Evolutionary conservation across 2,888 invertebrate genomes (phyloP).

Genomic region (Allolobophora icterica): DNA sequence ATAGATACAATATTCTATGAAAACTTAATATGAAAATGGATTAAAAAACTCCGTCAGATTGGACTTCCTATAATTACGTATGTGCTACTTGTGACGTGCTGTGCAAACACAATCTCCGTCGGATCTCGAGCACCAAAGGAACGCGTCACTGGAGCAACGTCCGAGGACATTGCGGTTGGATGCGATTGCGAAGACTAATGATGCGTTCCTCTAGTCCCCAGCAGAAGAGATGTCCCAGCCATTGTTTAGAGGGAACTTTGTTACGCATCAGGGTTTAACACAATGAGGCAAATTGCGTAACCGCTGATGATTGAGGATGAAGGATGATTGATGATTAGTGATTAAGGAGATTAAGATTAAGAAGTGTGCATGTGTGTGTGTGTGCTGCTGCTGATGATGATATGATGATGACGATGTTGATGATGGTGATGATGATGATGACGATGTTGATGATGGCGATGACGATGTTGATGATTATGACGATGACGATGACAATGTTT

Average conservation of each 20-base stretch:
- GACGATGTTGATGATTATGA: slow-evolving; percentile 37
- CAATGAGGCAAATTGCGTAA: no score
- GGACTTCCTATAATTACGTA: neutral
- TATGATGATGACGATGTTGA: neutral
- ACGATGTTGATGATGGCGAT: slow-evolving; percentile 36
- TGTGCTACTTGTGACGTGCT: neutral
- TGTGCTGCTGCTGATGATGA: neutral
- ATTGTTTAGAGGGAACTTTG: neutral
- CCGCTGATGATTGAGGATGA: no score
- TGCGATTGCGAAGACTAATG: neutral
- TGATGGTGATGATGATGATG: slow-evolving; percentile 25
- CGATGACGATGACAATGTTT: slow-evolving; percentile 36
- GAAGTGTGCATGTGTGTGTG: slow-evolving; percentile 13
- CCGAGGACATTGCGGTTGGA: neutral
- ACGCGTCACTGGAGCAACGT: neutral
- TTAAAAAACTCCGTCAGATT: neutral
- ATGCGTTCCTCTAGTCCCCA: neutral
- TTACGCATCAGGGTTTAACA: neutral
- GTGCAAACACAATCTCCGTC: neutral
- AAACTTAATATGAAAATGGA: no score
- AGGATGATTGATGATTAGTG: no score
- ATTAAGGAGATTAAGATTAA: neutral
- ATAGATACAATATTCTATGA: no score
- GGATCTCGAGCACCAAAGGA: neutral
- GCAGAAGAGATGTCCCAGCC: neutral